Evolutionary conservation across 2,797 vertebrate species (phyloP), one percentile per base, ranked within the genome.

Genomic region (Cossypha dichroa): DNA sequence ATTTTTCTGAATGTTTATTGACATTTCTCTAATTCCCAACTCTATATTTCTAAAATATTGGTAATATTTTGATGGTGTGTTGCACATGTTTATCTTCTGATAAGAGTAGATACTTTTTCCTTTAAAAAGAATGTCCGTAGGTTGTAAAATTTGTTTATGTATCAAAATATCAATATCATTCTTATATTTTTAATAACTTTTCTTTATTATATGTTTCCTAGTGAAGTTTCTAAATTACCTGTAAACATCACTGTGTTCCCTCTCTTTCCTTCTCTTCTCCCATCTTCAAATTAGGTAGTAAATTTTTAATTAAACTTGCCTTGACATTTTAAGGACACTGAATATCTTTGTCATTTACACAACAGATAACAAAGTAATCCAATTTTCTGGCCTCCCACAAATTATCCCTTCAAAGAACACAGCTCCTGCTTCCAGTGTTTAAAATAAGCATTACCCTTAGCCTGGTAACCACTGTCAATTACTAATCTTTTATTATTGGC

Each of bases 401-500:
- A 98, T 98, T 98, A 98, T 98, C 96, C 96, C 64, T 96, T 98
- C 97, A 97, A 98, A 98, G 97, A 98, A 98, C 98, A 97, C 97
- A 97, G 95, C 97, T 95, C 97, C 97, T 97, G 92, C 97, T 98
- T 98, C 94, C 95, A 95, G 84, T 98, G 98, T 98, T 98, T 98
- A 98, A 98, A 98, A 98, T 98, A 98, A 97, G 97, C 97, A 91
- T 96, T 95, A 95, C 78, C 88, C 82, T 97, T 94, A 97, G 94
- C 94, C 89, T 96, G 92, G 93, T 96, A 96, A 96, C 87, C 75
- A 88, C 97, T 96, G 94, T 97, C 97, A 97, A 97, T 98, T 98
- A 94, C 97, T 97, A 97, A 98, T 98, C 94, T 97, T 98, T 98
- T 98, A 98, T 99, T 99, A 99, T 99, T 99, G 98, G 98, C 98